Percentiles rank a stretch among this genome's conserved stretches.
Conservation (phyloP, 2,797 vertebrate species). For the Falco biarmicus region DNA sequence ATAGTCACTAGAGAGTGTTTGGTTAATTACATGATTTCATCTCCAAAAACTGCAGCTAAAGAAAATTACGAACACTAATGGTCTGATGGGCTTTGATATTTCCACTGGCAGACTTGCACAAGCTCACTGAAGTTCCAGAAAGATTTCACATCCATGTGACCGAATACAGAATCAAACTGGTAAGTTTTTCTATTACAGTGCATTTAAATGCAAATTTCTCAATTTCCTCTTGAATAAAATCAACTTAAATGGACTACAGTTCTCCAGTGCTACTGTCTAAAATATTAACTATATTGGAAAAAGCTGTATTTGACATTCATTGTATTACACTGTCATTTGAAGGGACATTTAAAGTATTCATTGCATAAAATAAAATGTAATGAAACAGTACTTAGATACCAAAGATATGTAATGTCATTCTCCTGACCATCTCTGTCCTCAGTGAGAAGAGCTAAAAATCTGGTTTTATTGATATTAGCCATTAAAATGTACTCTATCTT, state of each 20-base stretch:
- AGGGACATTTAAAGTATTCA: neutral
- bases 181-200: neutral
- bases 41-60: neutral
- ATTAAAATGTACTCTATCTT: neutral
- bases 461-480: neutral
- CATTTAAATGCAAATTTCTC: slow-evolving; percentile 37
- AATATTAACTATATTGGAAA: slow-evolving; percentile 1
- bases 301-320: slow-evolving; percentile 4
- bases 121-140: neutral
- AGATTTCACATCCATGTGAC: neutral
- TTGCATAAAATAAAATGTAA: slow-evolving; percentile 21
- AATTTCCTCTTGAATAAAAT: slow-evolving; percentile 18
- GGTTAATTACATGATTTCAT: neutral
- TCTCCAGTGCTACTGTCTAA: neutral
- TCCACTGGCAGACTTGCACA: neutral
- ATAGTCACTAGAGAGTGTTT: neutral
- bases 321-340: neutral
- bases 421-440: neutral
- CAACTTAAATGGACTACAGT: neutral
- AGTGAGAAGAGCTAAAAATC: neutral
- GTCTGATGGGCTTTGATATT: neutral
- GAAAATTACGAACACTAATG: neutral
- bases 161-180: neutral
- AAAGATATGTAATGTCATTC: neutral
- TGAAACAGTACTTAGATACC: neutral